Evolutionary conservation across 2,797 vertebrate species (phyloP).

Genomic region (Manis crassicaudata): DNA sequence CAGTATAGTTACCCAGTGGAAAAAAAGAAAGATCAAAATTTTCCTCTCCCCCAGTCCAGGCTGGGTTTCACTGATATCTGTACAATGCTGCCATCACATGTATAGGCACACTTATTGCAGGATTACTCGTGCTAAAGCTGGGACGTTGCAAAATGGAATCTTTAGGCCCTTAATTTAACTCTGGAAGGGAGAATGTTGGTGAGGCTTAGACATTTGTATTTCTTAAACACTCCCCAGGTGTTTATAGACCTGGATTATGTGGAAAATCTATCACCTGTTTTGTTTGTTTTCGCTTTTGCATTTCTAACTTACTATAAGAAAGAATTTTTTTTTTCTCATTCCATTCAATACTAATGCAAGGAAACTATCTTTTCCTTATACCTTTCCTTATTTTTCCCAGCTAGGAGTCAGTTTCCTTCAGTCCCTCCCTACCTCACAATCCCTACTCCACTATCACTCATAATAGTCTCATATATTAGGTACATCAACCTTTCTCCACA

Average conservation of each 20-base stretch:
- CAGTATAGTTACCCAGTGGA: neutral
- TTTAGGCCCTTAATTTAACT: neutral
- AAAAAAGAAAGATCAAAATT: neutral
- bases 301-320: neutral
- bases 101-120: neutral
- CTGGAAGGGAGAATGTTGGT: neutral
- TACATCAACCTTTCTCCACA: neutral
- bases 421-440: neutral
- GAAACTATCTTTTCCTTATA: neutral
- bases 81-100: neutral
- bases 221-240: neutral
- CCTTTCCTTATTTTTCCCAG: neutral
- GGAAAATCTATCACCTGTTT: neutral
- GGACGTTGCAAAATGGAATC: neutral
- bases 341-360: neutral
- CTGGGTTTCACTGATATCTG: rapidly evolving
- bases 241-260: neutral
- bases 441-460: neutral
- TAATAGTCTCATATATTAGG: neutral
- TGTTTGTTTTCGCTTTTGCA: neutral
- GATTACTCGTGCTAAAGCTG: neutral
- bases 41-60: neutral
- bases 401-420: neutral
- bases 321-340: neutral
- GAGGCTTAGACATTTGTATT: neutral